A percentile compares a stretch with the other conserved stretches of the same genome.
Conservation (phyloP, 1,140 invertebrate genomes). For the Metaphire vulgaris region DNA sequence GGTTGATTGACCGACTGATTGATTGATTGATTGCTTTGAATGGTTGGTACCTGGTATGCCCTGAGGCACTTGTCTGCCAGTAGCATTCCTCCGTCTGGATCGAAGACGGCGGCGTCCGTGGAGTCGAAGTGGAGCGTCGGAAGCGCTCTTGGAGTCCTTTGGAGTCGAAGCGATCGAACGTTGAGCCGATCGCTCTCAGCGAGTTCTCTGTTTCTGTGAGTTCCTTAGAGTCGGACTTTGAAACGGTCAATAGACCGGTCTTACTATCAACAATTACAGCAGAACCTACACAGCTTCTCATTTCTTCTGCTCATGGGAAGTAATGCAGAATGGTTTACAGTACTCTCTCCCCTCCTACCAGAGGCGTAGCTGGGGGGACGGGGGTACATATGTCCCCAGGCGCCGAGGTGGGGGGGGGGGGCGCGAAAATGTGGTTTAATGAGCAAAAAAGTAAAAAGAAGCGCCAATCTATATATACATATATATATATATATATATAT, state of each 20-base stretch:
- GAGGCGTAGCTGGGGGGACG: too few species aligned
- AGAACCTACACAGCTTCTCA: background rate
- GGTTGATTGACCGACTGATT: too few species aligned
- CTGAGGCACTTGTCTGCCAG: conserved; percentile 40
- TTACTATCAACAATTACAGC: conserved; percentile 31
- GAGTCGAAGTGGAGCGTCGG: conserved; percentile 37
- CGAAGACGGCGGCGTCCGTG: conserved; percentile 34
- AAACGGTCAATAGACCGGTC: conserved; percentile 35
- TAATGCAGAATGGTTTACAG: too few species aligned
- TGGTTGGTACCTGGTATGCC: conserved; percentile 44
- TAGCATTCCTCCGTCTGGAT: conserved; percentile 42
- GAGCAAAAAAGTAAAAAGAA: too few species aligned
- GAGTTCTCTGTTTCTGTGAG: background rate
- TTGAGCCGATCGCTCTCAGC: conserved; percentile 4
- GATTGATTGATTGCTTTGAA: too few species aligned
- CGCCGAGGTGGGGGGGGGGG: too few species aligned
- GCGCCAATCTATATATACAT: too few species aligned
- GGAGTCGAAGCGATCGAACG: conserved; percentile 25
- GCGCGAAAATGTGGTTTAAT: too few species aligned
- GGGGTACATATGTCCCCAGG: too few species aligned
- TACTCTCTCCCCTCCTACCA: too few species aligned
- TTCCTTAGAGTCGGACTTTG: conserved; percentile 26
- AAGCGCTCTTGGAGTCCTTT: conserved; percentile 31
- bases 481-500: too few species aligned
- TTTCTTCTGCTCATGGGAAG: too few species aligned